Percentiles rank a stretch among this genome's conserved stretches.
Conservation (phyloP, 2,113 vertebrate genomes). For the Cyrtonyx montezumae region DNA sequence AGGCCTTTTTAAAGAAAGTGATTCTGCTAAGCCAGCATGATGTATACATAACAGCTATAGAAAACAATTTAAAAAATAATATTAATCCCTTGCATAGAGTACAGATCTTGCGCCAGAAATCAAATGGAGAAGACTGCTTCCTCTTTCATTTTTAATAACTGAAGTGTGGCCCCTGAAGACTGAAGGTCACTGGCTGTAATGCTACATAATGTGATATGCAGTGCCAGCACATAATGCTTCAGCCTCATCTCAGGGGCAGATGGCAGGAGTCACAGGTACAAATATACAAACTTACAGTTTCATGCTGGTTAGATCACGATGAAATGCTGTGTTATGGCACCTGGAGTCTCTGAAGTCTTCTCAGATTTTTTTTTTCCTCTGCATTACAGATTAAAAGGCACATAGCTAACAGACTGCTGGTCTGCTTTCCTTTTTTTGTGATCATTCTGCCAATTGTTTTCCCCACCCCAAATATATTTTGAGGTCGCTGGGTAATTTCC, state of each 20-base stretch:
- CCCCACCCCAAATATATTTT: neutral
- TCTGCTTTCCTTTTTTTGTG: neutral
- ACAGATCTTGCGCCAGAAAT: neutral
- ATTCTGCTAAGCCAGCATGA: slow-evolving; percentile 10
- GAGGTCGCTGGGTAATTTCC: neutral
- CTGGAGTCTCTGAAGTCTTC: slow-evolving; percentile 27
- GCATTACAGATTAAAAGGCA: slow-evolving; percentile 15
- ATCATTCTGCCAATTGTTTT: neutral
- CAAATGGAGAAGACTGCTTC: neutral
- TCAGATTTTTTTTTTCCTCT: slow-evolving; percentile 9
- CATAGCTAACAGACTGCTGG: neutral
- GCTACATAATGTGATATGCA: slow-evolving; percentile 9
- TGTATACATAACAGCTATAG: neutral
- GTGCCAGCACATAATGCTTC: neutral
- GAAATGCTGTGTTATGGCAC: slow-evolving; percentile 22
- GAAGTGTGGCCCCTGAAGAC: neutral
- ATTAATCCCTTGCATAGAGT: neutral
- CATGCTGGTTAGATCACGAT: slow-evolving; percentile 21
- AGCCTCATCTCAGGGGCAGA: slow-evolving; percentile 40
- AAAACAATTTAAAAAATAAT: slow-evolving; percentile 15
- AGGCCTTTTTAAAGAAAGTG: neutral
- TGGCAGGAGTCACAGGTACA: slow-evolving; percentile 42
- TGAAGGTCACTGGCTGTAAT: neutral
- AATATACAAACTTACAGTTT: slow-evolving; percentile 28
- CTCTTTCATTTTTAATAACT: slow-evolving; percentile 40